These are phyloP conservation scores for Zelostemma sp. DNA, from an alignment of 1,140 invertebrate genomes.

Conservation along the genomic window DNA sequence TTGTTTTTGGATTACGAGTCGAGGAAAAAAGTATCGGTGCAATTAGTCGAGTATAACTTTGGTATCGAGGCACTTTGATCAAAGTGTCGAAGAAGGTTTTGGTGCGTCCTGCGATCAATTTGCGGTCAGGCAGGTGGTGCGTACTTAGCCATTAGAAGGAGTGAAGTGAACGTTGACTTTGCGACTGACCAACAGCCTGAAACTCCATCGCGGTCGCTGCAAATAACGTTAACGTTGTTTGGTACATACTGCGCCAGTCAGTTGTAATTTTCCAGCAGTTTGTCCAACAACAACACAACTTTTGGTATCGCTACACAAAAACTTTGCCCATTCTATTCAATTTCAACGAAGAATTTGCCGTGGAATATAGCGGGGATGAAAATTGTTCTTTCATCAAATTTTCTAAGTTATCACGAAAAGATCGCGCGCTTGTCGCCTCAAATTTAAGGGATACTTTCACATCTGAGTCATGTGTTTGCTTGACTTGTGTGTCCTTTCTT, in stretches of 20 bases:
- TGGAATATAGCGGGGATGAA: slow-evolving; percentile 34
- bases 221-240: slow-evolving; percentile 64
- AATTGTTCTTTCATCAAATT: neutral
- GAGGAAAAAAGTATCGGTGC: neutral
- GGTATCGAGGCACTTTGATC: slow-evolving; percentile 30
- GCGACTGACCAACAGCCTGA: slow-evolving; percentile 48
- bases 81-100: slow-evolving; percentile 49
- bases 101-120: slow-evolving; percentile 57
- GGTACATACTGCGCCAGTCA: slow-evolving; percentile 36
- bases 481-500: slow-evolving; percentile 22
- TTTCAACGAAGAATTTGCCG: too few relatives aligned
- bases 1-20: too few relatives aligned
- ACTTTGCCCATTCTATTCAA: slow-evolving; percentile 25
- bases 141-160: slow-evolving; percentile 64
- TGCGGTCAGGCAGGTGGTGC: slow-evolving; percentile 57
- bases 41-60: slow-evolving; percentile 18
- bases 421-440: too few relatives aligned
- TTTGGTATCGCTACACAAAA: slow-evolving; percentile 21
- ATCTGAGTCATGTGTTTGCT: slow-evolving; percentile 6
- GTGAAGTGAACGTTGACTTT: slow-evolving; percentile 50
- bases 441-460: too few relatives aligned
- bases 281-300: slow-evolving; percentile 57
- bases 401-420: too few relatives aligned
- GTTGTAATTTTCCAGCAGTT: slow-evolving; percentile 62
- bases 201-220: slow-evolving; percentile 58